Percentiles rank a stretch among this genome's conserved stretches.
phyloP scores from a whole-genome alignment of 2,888 invertebrate genomes.

The Lycaena phlaeas region DNA sequence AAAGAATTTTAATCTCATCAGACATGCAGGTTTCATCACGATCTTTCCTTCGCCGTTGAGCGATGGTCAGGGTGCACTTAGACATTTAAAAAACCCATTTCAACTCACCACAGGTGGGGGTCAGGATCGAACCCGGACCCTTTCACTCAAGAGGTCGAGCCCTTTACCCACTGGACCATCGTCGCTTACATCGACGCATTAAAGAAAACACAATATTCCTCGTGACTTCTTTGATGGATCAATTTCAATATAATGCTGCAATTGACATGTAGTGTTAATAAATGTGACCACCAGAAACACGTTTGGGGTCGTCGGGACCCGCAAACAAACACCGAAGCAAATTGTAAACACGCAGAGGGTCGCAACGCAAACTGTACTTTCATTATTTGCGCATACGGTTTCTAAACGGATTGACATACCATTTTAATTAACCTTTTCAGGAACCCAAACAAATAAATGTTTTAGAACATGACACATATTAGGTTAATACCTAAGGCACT shows the following conservation, averaged over 20 bases:
- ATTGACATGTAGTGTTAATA: conserved; percentile 9
- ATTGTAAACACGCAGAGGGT: conserved; percentile 8
- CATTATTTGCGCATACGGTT: conserved; percentile 10
- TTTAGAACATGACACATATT: not conserved
- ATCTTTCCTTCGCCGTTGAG: too few relatives aligned
- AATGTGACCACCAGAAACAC: conserved; percentile 5
- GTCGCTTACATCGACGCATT: too few relatives aligned
- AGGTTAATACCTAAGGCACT: not conserved
- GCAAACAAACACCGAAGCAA: conserved; percentile 10
- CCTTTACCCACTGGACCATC: too few relatives aligned
- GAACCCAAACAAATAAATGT: conserved; percentile 4
- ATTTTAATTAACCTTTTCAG: conserved; percentile 10
- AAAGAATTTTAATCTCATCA: too few relatives aligned
- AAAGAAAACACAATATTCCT: too few relatives aligned
- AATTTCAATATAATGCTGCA: not conserved
- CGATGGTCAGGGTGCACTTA: too few relatives aligned
- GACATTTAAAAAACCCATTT: too few relatives aligned
- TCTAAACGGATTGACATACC: conserved; percentile 8
- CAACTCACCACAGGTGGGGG: too few relatives aligned
- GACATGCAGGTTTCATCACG: too few relatives aligned
- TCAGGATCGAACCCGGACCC: too few relatives aligned
- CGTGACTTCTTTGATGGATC: not conserved
- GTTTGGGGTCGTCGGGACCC: conserved; percentile 5
- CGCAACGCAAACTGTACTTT: conserved; percentile 6
- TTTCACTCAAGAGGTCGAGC: too few relatives aligned